Evolutionary conservation across 2,113 vertebrate species (phyloP), one percentile per base, ranked within the genome.

Genomic region (Abramis brama): DNA sequence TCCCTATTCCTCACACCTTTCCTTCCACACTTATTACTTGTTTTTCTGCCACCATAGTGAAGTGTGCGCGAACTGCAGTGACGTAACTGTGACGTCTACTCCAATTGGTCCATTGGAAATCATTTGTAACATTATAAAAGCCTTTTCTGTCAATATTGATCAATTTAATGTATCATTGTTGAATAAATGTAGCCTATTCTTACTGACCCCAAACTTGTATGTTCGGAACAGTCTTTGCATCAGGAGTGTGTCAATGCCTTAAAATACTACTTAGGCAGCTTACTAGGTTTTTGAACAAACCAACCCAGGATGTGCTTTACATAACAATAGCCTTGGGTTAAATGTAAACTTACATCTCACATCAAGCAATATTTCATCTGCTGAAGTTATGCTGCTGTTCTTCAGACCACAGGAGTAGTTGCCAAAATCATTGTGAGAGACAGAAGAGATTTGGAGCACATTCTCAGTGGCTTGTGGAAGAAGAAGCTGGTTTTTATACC

Each of bases 321-420:
- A 45, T 33, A 57, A 21, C 27, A 33, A 78, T 9, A 27, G 23
- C 43, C 60, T 8, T 2, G 17, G 75, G 6, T 2, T 57, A 8
- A 57, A 57, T 17, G 7, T 9, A 7, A 25, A 70, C 84, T 0
- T 82, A 86, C 78, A 86, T 81, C 70, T 86, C 21, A 86, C 78
- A 13, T 86, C 79, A 30, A 86, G 85, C 25, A 60, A 1, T 33
- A 45, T 25, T 82, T 52, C n/a, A 50, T 17, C 25, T 33, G 66
- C 23, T 5, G 10, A 50, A 27, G 27, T 33, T 21, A 12, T 39
- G n/a, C 15, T 27, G 17, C 8, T 47, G 70, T 62, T 62, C 13
- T 55, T 82, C 70, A 64, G 78, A 43, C 66, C 70, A 3, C 85
- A 86, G 21, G 79, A 82, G 68, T 82, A 81, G 66, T 75, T 60